Base-by-base conservation (phyloP, 92 coral and sea anemone species). In the Siderastrea siderea region DNA sequence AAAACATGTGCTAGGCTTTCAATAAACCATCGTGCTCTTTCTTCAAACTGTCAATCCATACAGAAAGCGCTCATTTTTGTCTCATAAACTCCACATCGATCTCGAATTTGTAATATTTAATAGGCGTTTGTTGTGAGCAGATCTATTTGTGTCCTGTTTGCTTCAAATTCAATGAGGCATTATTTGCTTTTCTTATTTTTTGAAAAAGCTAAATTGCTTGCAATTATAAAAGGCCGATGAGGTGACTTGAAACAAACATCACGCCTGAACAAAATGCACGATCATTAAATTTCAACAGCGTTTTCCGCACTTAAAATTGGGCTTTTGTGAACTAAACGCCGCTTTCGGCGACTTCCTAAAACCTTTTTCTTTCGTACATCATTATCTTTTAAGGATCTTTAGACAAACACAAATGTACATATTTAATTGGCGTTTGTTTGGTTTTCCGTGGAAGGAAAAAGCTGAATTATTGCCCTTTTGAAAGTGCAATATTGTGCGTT, bases 41-140 rank as follows among this genome's bases (percentile, higher is more conserved):
- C 45, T 3, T 19, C 58, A 73, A 19, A 49, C 50, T 73, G 45
- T 15, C 5, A 45, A 16, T 5, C 48, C n/a, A 6, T n/a, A 10
- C 4, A 16, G 58, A 49, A 49, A 73, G n/a, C 47, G 10, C 2
- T 61, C 55, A 52, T 61, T 9, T 13, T 13, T 16, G 66, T 6
- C 26, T 61, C 50, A 15, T 47, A 43, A 69, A 69, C 74, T 14
- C 38, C 38, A 26, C 44, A 16, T 69, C 6, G 16, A 43, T 43
- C 66, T 61, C 66, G 16, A n/a, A n/a, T 61, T 26, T 10, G 1
- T 61, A 61, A 68, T 19, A 38, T 68, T 46, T 15, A 74, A 74
- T n/a, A 51, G 78, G 14, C 78, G 16, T 77, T 55, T 16, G 4
- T 52, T 80, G 74, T 81, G 43, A 81, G 47, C 86, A 68, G n/a